Base-by-base conservation (phyloP, 2,888 invertebrate species). In the Sceliomorpha sp. region DNA sequence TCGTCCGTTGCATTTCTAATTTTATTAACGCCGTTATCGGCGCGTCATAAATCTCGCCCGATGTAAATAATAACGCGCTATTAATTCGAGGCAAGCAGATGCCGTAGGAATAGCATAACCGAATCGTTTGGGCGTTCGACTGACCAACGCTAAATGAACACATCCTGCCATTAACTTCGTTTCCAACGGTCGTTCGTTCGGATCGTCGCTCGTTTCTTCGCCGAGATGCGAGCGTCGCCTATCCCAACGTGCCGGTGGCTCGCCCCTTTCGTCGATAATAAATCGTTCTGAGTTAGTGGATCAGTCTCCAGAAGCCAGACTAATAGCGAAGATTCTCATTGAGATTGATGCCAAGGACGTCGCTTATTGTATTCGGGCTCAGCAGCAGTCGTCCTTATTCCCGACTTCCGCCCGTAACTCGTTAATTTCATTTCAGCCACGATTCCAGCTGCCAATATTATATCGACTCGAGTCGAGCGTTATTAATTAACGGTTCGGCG, bases 101-200 rank as follows among this genome's bases (percentile, higher is more conserved):
- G n/a, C n/a, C 37, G 10, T 5, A 53, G 53, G 47, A 45, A 45
- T 26, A 60, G 48, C 55, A 36, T 39, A 51, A 51, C 31, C 40
- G 17, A 27, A 17, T 58, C 34, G 17, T 51, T 53, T 58, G 13
- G 34, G 53, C 15, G 37, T 59, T 36, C 14, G 53, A 40, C 26
- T 31, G 36, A 20, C 20, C 39, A 34, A 24, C 36, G 40, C 17
- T 64, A 70, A 75, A 75, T 63, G 72, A 73, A 60, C 48, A 64
- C 70, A 75, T 73, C 75, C 75, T 73, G 75, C 63, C 50, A 75
- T 75, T 73, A 73, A 58, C 59, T 59, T 67, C 55, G 58, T 59
- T 58, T 60, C 17, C 56, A 58, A 56, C 55, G 36, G 53, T 48
- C 15, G 37, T 15, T 15, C 39, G 36, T n/a, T n/a, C n/a, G n/a